These are phyloP conservation scores for Australoheros facetus DNA, from an alignment of 2,797 vertebrate genomes.

Conservation along the genomic window DNA sequence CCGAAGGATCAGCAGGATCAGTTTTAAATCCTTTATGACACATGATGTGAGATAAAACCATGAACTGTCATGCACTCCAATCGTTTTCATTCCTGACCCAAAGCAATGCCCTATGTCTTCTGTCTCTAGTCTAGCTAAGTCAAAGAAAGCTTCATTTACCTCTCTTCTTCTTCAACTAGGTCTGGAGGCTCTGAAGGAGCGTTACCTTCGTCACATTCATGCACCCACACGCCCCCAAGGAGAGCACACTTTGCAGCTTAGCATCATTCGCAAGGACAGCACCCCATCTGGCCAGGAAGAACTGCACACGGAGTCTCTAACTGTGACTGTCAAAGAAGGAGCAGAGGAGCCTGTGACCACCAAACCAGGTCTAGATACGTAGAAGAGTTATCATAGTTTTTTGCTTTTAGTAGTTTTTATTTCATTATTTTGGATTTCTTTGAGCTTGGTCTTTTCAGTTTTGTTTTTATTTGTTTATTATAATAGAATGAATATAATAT, in stretches of 20 bases:
- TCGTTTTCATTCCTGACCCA: rapidly evolving
- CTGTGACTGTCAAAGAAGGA: slow-evolving; percentile 84
- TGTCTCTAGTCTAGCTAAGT: not conserved
- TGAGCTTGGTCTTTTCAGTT: not conserved
- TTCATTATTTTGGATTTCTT: rapidly evolving
- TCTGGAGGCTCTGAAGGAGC: slow-evolving; percentile 89
- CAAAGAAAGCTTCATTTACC: not conserved
- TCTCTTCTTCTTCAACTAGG: slow-evolving; percentile 71
- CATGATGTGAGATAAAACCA: not conserved
- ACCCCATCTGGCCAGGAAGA: slow-evolving; percentile 88
- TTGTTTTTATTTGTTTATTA: not conserved
- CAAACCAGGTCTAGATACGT: slow-evolving; percentile 85
- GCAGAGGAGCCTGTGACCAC: slow-evolving; percentile 72
- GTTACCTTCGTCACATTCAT: slow-evolving; percentile 89
- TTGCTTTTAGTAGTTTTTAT: too few relatives aligned
- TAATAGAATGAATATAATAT: not conserved
- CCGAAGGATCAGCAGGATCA: not conserved
- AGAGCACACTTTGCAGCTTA: slow-evolving; percentile 83
- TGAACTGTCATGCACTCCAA: not conserved
- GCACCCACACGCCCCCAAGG: slow-evolving; percentile 64
- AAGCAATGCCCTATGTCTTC: not conserved
- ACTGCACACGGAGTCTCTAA: slow-evolving; percentile 82
- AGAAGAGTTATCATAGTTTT: too few relatives aligned
- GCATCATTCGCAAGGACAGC: slow-evolving; percentile 87
- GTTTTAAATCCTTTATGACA: not conserved